Percentiles rank a stretch among this genome's conserved stretches.
phyloP scores from a whole-genome alignment of 2,113 vertebrate species.

The Albula glossodonta region DNA sequence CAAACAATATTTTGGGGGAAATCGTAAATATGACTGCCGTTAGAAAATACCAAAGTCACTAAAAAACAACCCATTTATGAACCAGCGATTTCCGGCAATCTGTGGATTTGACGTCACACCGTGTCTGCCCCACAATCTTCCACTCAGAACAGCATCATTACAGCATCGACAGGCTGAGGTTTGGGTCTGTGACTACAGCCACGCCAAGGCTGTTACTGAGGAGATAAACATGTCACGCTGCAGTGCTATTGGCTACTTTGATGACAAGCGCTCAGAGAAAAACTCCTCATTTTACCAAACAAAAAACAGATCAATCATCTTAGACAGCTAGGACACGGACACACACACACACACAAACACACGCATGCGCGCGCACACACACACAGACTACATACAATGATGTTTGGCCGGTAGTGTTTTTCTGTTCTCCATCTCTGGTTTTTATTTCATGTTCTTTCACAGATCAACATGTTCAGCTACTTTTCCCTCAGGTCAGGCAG shows the following conservation, averaged over 20 bases:
- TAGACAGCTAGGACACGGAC: too few species aligned
- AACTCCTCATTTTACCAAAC: too few species aligned
- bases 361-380: too few species aligned
- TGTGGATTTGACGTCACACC: neutral
- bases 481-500: too few species aligned
- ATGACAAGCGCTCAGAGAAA: too few species aligned
- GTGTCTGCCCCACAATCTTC: neutral
- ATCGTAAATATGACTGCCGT: neutral
- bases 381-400: too few species aligned
- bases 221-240: neutral
- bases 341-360: too few species aligned
- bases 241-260: neutral
- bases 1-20: neutral
- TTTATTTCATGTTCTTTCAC: too few species aligned
- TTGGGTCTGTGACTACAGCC: neutral
- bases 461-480: too few species aligned
- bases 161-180: neutral
- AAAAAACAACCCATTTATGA: neutral
- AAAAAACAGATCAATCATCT: too few species aligned
- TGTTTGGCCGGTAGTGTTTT: too few species aligned
- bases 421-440: too few species aligned
- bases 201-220: neutral
- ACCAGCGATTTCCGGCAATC: neutral
- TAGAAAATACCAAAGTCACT: neutral
- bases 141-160: neutral